phyloP scores from a whole-genome alignment of 2,888 invertebrate species.

The Loripinus fragilis region DNA sequence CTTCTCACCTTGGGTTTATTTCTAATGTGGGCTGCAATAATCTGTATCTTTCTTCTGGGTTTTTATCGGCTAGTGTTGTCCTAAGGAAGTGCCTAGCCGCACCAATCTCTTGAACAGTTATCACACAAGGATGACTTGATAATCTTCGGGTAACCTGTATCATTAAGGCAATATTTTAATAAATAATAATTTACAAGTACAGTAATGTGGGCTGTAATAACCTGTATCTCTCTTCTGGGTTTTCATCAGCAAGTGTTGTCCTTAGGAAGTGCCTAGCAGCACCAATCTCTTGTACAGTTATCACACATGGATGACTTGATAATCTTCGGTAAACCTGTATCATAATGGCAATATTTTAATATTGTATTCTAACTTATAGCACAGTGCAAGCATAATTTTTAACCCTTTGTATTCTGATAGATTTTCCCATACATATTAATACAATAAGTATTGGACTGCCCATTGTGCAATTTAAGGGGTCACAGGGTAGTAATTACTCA shows the following conservation, averaged over 20 bases:
- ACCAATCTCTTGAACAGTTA: slow-evolving; percentile 98
- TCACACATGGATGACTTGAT: slow-evolving; percentile 94
- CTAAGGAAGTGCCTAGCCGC: slow-evolving; percentile 97
- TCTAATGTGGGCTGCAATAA: slow-evolving; percentile 96
- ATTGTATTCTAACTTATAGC: no score
- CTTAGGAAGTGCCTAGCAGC: slow-evolving; percentile 97
- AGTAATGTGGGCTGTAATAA: slow-evolving; percentile 94
- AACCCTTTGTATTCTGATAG: no score
- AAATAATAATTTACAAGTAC: no score
- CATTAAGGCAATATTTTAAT: no score
- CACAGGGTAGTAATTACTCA: no score
- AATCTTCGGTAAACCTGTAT: slow-evolving; percentile 90
- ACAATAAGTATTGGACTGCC: no score
- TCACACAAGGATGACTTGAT: slow-evolving; percentile 94
- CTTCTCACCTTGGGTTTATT: slow-evolving; percentile 93
- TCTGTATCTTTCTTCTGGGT: slow-evolving; percentile 91
- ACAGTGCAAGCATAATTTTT: no score
- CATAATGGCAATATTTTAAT: no score
- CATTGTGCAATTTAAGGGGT: no score
- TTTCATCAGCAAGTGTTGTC: slow-evolving; percentile 88
- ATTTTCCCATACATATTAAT: no score
- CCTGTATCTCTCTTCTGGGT: slow-evolving; percentile 91
- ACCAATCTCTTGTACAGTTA: slow-evolving; percentile 98
- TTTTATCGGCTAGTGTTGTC: slow-evolving; percentile 88
- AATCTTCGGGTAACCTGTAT: slow-evolving; percentile 90